Evolutionary conservation across 2,797 vertebrate species (phyloP).

Genomic region (Cichlasoma orientale): DNA sequence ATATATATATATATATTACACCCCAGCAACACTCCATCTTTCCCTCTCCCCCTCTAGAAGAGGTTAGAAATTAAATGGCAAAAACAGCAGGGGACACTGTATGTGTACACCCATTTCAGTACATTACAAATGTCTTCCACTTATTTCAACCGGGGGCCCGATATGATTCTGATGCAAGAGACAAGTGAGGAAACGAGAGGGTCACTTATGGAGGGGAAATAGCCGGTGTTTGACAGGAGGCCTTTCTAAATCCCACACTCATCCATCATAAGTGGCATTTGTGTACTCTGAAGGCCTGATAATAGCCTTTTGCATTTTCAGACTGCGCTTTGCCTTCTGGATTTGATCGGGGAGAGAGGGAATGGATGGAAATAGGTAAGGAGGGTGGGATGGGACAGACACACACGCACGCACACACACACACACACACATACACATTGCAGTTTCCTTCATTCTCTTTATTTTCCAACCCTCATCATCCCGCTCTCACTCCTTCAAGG

Average conservation of each 20-base stretch:
- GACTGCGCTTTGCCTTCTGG: constrained; percentile 69
- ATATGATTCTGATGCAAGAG: constrained; percentile 54
- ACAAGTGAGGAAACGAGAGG: constrained; percentile 54
- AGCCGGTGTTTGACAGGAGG: constrained; percentile 72
- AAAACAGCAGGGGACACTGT: constrained; percentile 59
- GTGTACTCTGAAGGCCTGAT: constrained; percentile 92
- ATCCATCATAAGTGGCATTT: constrained; percentile 81
- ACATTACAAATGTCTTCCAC: constrained; percentile 65
- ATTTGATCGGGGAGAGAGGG: constrained; percentile 57
- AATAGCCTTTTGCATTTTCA: constrained; percentile 86
- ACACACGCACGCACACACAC: neutral
- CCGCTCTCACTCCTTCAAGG: constrained; percentile 69
- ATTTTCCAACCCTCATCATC: constrained; percentile 58
- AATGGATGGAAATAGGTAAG: constrained; percentile 36
- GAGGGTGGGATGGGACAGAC: constrained; percentile 13
- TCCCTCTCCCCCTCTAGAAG: constrained; percentile 8
- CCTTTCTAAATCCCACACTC: constrained; percentile 79
- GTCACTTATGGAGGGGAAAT: constrained; percentile 44
- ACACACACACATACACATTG: constrained; percentile 1
- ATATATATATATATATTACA: neutral
- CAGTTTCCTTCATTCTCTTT: constrained; percentile 45
- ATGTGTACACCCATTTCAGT: constrained; percentile 31
- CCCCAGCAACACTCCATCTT: constrained; percentile 30
- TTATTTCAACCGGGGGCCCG: constrained; percentile 44
- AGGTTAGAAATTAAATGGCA: constrained; percentile 69